Percentiles rank a stretch among this genome's conserved stretches.
Conservation (phyloP, 2,113 vertebrate genomes). For the Stercorarius parasiticus region DNA sequence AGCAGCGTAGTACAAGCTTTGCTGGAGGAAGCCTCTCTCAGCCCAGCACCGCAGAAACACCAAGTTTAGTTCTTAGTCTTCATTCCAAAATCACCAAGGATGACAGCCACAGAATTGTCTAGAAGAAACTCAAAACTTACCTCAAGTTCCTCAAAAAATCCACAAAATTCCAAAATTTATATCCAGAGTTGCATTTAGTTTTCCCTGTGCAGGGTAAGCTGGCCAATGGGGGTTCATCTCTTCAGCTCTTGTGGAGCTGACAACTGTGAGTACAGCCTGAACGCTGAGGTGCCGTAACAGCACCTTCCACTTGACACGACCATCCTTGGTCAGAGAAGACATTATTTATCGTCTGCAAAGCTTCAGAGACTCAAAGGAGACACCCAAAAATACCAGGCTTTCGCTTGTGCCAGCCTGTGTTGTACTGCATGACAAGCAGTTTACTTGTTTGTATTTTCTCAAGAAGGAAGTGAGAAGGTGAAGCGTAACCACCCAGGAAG, state of each 20-base stretch:
- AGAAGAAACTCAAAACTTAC: not conserved
- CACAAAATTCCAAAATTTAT: not conserved
- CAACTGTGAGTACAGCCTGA: not conserved
- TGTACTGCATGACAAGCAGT: not conserved
- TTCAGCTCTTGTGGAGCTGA: rapidly evolving
- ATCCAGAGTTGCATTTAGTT: not conserved
- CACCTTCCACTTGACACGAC: not conserved
- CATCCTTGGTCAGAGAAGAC: not conserved
- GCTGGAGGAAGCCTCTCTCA: not conserved
- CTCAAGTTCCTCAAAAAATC: not conserved
- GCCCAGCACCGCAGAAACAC: rapidly evolving
- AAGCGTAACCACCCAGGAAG: not conserved
- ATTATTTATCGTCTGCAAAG: not conserved
- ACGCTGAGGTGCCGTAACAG: rapidly evolving
- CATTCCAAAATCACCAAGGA: not conserved
- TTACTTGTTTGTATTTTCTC: not conserved
- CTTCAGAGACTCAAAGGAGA: not conserved
- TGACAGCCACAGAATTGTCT: not conserved
- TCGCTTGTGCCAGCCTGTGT: not conserved
- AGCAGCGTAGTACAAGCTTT: rapidly evolving
- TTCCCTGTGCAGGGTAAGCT: not conserved
- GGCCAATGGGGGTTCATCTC: not conserved
- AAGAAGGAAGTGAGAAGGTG: not conserved
- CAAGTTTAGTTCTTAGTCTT: not conserved
- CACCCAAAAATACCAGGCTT: not conserved